These are phyloP conservation scores for Brachionus koreanus DNA, from an alignment of 1,140 invertebrate species.

Conservation along the genomic window DNA sequence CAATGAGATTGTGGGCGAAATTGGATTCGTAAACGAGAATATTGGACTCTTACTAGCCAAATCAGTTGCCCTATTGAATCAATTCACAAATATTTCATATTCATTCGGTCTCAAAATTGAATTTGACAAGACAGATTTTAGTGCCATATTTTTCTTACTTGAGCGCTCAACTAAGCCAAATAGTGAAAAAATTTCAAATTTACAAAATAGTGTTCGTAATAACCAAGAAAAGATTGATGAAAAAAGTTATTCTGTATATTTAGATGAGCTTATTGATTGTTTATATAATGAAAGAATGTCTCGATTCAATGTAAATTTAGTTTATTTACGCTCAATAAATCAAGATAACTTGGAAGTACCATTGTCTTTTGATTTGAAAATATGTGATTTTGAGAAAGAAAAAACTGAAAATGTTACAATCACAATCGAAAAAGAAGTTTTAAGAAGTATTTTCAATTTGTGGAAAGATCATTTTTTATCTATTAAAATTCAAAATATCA, in stretches of 20 bases:
- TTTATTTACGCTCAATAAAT: neutral
- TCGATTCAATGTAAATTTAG: neutral
- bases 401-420: neutral
- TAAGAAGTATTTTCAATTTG: neutral
- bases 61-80: neutral
- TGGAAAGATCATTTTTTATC: slow-evolving; percentile 23
- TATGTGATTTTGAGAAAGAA: neutral
- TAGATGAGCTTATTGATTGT: neutral
- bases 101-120: neutral
- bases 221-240: neutral
- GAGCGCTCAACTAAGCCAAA: neutral
- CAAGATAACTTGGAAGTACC: neutral
- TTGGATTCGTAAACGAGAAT: neutral
- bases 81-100: neutral
- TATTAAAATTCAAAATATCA: neutral
- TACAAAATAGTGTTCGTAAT: neutral
- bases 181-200: neutral
- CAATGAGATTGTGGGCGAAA: neutral
- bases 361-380: slow-evolving; percentile 6
- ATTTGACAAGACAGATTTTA: neutral
- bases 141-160: neutral
- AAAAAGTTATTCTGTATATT: neutral
- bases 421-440: neutral
- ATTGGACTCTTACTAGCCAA: neutral
- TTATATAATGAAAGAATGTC: neutral